Base-by-base conservation (phyloP, 2,797 vertebrate species). In the Syngnathus acus region DNA sequence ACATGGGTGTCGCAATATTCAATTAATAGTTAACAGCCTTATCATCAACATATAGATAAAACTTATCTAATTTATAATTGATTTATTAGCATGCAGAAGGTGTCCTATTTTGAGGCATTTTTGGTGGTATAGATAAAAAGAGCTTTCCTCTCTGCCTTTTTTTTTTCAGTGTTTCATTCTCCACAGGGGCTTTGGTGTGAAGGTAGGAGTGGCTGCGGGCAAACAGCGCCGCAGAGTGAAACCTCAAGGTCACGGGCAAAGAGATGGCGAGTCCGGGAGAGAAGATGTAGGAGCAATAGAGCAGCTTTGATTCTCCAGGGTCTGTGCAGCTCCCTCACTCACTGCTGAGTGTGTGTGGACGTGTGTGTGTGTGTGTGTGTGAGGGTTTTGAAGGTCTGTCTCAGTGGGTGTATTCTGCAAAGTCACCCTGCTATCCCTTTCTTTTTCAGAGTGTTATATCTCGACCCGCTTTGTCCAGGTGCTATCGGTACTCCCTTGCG, bases 221-320 rank as follows among this genome's bases (percentile, higher is more conserved):
- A 79, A 83, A 81, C 82, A 83, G 71, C 79, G 77, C 63, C 57
- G 73, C 82, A 87, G 89, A 92, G 88, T 90, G 86, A 90, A 89
- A 90, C 85, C 82, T 83, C 86, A 92, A 91, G 90, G 90, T 91
- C 86, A 84, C 17, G 65, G 74, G 60, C 68, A 75, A 78, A 80
- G 51, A 72, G 78, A 73, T 62, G 62, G 69, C 68, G n/a, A 72
- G 74, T 11, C 42, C 60, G 72, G n/a, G 62, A 69, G 71, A 69
- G 65, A 71, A 76, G 66, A 65, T 66, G 72, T 21, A 61, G 23
- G 65, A 83, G 78, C 62, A 70, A 68, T 43, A 75, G 65, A 78
- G 68, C 66, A 66, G 65, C 68, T 71, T 67, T 71, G 64, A 71
- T 73, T 87, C 86, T 84, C 85, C 69, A 58, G 82, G 75, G 84